A percentile compares a stretch with the other conserved stretches of the same genome.
Evolutionary conservation across 2,113 vertebrate species (phyloP).

Genomic region (Tragelaphus imberbis): DNA sequence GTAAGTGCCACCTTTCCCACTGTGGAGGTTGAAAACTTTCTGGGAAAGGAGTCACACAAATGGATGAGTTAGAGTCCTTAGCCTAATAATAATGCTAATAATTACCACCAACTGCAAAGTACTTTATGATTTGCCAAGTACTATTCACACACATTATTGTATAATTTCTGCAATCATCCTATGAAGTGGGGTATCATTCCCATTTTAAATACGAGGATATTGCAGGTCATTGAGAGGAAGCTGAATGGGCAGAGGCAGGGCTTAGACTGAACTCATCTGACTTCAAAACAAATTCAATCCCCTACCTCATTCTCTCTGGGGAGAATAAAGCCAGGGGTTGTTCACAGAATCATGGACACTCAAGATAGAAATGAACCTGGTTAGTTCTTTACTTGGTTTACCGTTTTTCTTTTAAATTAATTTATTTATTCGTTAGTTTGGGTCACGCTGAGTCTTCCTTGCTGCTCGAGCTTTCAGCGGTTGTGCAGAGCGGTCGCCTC

Average conservation of each 20-base stretch:
- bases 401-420: background rate
- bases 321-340: background rate
- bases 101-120: background rate
- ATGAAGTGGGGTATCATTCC: background rate
- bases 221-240: background rate
- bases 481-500: rapidly evolving
- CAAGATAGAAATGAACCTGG: background rate
- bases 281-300: background rate
- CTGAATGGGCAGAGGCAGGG: background rate
- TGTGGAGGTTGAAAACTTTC: background rate
- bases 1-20: background rate
- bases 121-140: background rate
- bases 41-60: background rate
- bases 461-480: background rate
- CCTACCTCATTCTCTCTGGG: background rate
- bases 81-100: slow-evolving; percentile 30
- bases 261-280: background rate
- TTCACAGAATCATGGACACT: background rate
- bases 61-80: slow-evolving; percentile 1
- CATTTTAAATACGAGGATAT: background rate
- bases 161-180: background rate
- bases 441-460: background rate
- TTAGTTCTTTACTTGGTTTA: background rate
- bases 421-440: background rate
- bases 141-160: background rate